Evolutionary conservation across 2,888 invertebrate species (phyloP), one percentile per base, ranked within the genome.

Genomic region (Cheiracanthium punctorium): DNA sequence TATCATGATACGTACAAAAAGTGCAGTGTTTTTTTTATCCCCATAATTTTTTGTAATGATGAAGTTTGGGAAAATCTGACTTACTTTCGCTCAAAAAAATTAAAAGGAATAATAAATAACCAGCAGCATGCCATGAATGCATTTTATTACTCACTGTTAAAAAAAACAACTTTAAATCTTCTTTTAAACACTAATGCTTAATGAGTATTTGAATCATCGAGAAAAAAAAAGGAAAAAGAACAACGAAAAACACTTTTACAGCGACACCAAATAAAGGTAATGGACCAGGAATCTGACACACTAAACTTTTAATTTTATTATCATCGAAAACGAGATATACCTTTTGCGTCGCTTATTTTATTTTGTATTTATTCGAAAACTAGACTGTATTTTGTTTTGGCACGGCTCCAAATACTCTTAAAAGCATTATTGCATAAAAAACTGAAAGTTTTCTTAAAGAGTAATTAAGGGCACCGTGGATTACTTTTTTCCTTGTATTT

Each of bases 361-460:
- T 48, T 48, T 48, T 48, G 17, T 48, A 2, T 48, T 48, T 14
- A 17, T 10, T n/a, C 12, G 48, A 17, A 48, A 17, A 17, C 8
- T 17, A 48, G 48, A 10, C 2, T 48, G 48, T 17, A 48, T 48
- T 48, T 14, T 48, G 48, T 17, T 17, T 17, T 48, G 48, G 48
- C 48, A 17, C 17, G 17, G 17, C 10, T 48, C 48, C 48, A 48
- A 48, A 48, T 48, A 17, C 1, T 48, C 48, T 48, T 48, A 48
- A 48, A 48, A 48, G 48, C 48, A 48, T 48, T 48, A 48, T 10
- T 48, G 48, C 48, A 48, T 48, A n/a, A 48, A 48, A 48, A 48
- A 48, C 17, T 48, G 48, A 48, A 48, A 37, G 7, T 37, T 17
- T 17, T 48, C 48, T 48, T 17, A 7, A 17, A 48, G 17, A 48